A percentile compares a stretch with the other conserved stretches of the same genome.
Evolutionary conservation across 1,140 invertebrate species (phyloP).

Genomic region (Hylaeus volcanicus): DNA sequence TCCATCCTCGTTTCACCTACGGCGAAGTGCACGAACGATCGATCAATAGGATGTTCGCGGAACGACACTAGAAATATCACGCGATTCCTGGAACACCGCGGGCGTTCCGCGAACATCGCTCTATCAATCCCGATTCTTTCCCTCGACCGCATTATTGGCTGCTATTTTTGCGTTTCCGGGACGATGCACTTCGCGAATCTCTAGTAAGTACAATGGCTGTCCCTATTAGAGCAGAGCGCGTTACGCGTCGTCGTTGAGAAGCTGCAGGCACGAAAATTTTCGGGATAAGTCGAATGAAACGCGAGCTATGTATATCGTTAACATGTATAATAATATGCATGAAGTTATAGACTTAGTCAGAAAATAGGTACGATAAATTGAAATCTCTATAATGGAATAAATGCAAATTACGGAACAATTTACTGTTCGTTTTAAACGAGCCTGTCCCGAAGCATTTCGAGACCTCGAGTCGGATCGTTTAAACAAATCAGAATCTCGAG

Average conservation of each 20-base stretch:
- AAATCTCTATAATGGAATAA: too few relatives aligned
- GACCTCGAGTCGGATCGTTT: too few relatives aligned
- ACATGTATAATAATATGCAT: too few relatives aligned
- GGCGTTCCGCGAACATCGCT: conserved; percentile 31
- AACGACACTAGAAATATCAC: conserved; percentile 47
- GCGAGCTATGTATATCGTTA: too few relatives aligned
- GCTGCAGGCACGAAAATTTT: too few relatives aligned
- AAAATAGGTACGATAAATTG: too few relatives aligned
- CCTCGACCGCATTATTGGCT: conserved; percentile 16
- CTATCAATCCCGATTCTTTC: conserved; percentile 33
- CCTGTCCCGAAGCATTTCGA: too few relatives aligned
- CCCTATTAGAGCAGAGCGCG: conserved; percentile 5
- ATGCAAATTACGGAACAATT: too few relatives aligned
- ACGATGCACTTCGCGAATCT: conserved; percentile 25
- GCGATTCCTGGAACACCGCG: conserved; percentile 30
- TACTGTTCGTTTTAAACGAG: too few relatives aligned
- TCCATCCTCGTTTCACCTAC: conserved; percentile 19
- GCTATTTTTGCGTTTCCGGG: conserved; percentile 42
- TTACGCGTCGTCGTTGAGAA: not conserved
- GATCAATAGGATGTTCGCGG: conserved; percentile 29
- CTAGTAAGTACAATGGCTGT: conserved; percentile 13
- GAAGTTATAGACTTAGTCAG: too few relatives aligned
- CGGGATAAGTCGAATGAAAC: too few relatives aligned
- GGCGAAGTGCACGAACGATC: not conserved
- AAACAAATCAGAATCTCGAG: not conserved